Percentiles rank a stretch among this genome's conserved stretches.
These are phyloP conservation scores for Deilephila porcellus DNA, from an alignment of 2,888 invertebrate genomes.

Conservation along the genomic window DNA sequence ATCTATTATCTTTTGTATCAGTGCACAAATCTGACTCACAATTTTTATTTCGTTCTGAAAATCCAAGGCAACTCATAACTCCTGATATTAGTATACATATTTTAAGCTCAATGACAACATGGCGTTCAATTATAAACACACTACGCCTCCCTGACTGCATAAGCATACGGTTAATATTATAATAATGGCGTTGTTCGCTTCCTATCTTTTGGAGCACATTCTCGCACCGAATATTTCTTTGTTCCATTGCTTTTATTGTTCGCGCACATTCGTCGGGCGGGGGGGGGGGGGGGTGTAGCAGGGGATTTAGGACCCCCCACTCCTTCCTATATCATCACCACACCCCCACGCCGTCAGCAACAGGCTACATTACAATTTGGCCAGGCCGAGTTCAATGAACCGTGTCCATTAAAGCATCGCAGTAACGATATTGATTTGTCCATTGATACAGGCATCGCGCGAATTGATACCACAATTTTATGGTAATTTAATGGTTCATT, in stretches of 20 bases:
- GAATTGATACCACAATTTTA: neutral
- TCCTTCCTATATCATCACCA: neutral
- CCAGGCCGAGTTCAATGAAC: conserved; percentile 18
- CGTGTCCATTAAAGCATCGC: neutral
- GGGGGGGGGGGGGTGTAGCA: neutral
- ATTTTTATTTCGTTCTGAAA: neutral
- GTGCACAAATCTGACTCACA: neutral
- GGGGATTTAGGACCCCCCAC: neutral
- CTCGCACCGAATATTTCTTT: conserved; percentile 15
- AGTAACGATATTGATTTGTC: conserved; percentile 10
- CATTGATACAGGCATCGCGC: neutral
- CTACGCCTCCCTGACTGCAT: neutral
- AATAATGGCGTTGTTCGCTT: conserved; percentile 8
- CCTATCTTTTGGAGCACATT: neutral
- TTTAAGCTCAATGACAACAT: neutral
- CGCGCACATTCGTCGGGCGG: neutral
- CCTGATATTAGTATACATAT: neutral
- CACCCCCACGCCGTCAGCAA: conserved; percentile 11
- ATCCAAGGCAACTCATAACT: neutral
- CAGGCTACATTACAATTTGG: conserved; percentile 26
- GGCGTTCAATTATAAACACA: neutral
- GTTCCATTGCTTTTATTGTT: conserved; percentile 1
- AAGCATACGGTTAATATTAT: neutral
- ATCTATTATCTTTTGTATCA: neutral
- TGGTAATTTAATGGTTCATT: neutral